These are phyloP conservation scores for Lophotis ruficrista DNA, from an alignment of 2,113 vertebrate genomes.

Conservation along the genomic window DNA sequence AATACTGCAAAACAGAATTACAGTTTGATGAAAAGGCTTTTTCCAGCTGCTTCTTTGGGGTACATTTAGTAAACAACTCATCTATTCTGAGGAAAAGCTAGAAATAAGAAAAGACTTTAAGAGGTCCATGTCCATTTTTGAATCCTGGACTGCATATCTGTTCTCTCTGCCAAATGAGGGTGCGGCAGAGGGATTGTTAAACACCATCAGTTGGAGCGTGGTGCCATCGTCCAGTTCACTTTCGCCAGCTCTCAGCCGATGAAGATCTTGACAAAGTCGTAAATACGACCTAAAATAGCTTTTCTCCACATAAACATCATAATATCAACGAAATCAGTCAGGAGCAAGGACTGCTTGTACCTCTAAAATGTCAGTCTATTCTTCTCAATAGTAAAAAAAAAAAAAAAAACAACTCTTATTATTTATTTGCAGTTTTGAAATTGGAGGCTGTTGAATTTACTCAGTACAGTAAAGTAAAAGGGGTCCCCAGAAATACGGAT, in stretches of 20 bases:
- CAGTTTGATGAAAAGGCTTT: not conserved
- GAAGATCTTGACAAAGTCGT: not conserved
- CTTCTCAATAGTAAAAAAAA: not conserved
- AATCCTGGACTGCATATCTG: not conserved
- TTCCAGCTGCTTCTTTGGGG: not conserved
- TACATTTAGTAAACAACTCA: not conserved
- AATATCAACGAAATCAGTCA: not conserved
- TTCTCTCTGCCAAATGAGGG: not conserved
- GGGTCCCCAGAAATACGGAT: not conserved
- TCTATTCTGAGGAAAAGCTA: not conserved
- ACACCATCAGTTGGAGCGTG: not conserved
- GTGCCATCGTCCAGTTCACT: not conserved
- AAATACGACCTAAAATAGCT: conserved; percentile 20
- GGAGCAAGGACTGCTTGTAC: not conserved
- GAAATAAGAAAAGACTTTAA: not conserved
- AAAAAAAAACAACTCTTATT: not conserved
- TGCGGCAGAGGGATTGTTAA: not conserved
- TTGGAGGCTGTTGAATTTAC: not conserved
- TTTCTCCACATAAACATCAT: not conserved
- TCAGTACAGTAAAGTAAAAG: not conserved
- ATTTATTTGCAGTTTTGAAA: not conserved
- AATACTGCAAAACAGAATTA: not conserved
- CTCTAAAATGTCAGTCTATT: not conserved
- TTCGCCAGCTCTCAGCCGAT: not conserved
- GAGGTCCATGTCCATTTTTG: not conserved